These are phyloP conservation scores for Drosophila sordidapex DNA, from an alignment of 2,888 invertebrate species.

Conservation along the genomic window DNA sequence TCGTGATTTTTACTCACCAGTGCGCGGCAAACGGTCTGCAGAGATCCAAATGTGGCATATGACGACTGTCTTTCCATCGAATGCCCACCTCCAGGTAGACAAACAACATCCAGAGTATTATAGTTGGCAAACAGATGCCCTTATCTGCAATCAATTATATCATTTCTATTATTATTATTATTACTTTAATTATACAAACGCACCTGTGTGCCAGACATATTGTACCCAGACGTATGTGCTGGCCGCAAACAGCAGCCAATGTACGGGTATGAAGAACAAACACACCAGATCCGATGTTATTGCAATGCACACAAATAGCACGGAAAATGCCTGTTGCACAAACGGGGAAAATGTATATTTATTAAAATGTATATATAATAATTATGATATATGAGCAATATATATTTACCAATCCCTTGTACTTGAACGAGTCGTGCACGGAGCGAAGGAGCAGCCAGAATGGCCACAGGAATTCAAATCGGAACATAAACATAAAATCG, in stretches of 20 bases:
- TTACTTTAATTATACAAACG: slow-evolving; percentile 5
- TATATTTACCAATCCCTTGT: slow-evolving; percentile 96
- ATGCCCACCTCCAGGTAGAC: slow-evolving; percentile 97
- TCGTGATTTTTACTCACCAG: slow-evolving; percentile 87
- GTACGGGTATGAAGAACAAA: slow-evolving; percentile 99
- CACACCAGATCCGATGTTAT: slow-evolving; percentile 99
- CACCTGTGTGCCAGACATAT: slow-evolving; percentile 98
- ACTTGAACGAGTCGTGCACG: slow-evolving; percentile 98
- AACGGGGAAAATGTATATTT: slow-evolving; percentile 74
- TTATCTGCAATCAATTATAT: slow-evolving; percentile 87
- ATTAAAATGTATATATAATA: slow-evolving; percentile 17
- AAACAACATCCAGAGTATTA: slow-evolving; percentile 96
- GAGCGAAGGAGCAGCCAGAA: slow-evolving; percentile 98
- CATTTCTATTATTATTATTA: neutral
- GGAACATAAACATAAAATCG: slow-evolving; percentile 98
- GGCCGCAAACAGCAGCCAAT: slow-evolving; percentile 98
- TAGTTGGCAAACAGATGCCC: slow-evolving; percentile 97
- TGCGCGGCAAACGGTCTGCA: slow-evolving; percentile 98
- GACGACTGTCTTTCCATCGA: slow-evolving; percentile 92
- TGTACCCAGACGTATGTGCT: slow-evolving; percentile 99
- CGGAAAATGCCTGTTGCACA: slow-evolving; percentile 93
- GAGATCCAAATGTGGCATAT: slow-evolving; percentile 94
- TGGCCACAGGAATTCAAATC: slow-evolving; percentile 99
- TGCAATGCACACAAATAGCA: slow-evolving; percentile 99
- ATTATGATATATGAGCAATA: neutral